These are phyloP conservation scores for Tinea semifulvella DNA, from an alignment of 2,888 invertebrate genomes.

Conservation along the genomic window DNA sequence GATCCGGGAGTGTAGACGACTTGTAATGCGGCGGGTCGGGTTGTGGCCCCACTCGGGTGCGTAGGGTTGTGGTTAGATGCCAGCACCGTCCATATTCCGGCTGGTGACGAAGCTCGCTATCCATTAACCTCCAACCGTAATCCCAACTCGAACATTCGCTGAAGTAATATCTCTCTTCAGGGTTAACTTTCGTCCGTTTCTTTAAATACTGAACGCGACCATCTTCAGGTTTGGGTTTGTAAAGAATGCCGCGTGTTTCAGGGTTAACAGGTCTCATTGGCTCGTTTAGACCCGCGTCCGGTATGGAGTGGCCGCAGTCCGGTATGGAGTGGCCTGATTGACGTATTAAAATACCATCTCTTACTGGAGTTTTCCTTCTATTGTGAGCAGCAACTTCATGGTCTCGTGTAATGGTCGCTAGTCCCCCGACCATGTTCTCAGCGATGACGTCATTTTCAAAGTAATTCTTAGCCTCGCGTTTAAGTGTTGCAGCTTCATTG, in stretches of 20 bases:
- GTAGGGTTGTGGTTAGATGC: conserved; percentile 29
- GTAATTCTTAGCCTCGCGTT: conserved; percentile 32
- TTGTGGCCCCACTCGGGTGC: conserved; percentile 31
- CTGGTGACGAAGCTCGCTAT: conserved; percentile 26
- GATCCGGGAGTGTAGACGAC: conserved; percentile 23
- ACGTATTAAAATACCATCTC: conserved; percentile 29
- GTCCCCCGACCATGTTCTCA: conserved; percentile 31
- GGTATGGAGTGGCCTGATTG: conserved; percentile 26
- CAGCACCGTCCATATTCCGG: conserved; percentile 29
- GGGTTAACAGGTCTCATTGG: conserved; percentile 36
- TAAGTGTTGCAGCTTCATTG: conserved; percentile 31
- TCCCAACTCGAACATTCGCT: conserved; percentile 30
- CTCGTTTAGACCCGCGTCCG: conserved; percentile 31
- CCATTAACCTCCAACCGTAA: conserved; percentile 36
- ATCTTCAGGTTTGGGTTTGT: conserved; percentile 30
- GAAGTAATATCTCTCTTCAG: conserved; percentile 36
- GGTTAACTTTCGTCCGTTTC: conserved; percentile 25
- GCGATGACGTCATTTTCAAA: conserved; percentile 33
- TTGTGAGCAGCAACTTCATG: conserved; percentile 28
- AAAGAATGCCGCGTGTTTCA: conserved; percentile 26
- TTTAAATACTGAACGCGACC: conserved; percentile 30
- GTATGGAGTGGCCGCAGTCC: conserved; percentile 33
- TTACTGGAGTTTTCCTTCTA: conserved; percentile 26
- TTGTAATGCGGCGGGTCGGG: conserved; percentile 36
- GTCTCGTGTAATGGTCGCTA: conserved; percentile 33